Base-by-base conservation (phyloP, 1,140 invertebrate genomes). In the Drosophila orena region DNA sequence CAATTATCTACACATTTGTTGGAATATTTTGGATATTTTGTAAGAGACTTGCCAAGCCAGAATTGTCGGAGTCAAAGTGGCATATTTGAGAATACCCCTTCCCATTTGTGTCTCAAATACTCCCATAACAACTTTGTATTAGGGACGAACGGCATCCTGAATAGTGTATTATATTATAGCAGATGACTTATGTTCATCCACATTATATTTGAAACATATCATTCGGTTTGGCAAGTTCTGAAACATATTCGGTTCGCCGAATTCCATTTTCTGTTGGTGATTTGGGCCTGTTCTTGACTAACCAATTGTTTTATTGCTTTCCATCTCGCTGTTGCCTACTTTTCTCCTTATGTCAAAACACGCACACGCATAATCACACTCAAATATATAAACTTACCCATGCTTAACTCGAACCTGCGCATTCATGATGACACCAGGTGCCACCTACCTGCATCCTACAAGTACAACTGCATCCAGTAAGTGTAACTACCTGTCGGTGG, bases 391-490 rank as follows among this genome's bases (percentile, higher is more conserved):
- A 44, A 62, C 40, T 57, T 43, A 59, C 72, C 50, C 50, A 78
- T 58, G 61, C 69, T 72, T 80, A 56, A 69, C 66, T 62, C 38
- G 60, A 86, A 70, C 78, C 47, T 91, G 92, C 93, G 64, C 79
- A 76, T 86, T 83, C 80, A 78, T 74, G 84, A 84, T 40, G 81
- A 71, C 49, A 53, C 54, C 77, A 95, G 95, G 93, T 94, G 93
- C 89, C 92, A 93, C 75, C 92, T 94, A 85, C 92, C 93, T 92
- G 94, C 94, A 79, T 93, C 93, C 93, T 95, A 94, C 93, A 94
- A 93, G 92, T 93, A 94, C 90, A 93, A 94, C 89, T 95, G 95
- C 91, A 93, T 94, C 93, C 95, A 95, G 95, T 95, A 94, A 95
- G 95, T 95, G 92, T 93, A 79, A 20, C 27, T 57, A 66, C 53